Conservation (phyloP, 2,888 invertebrate genomes). For the Drosophila conformis region DNA sequence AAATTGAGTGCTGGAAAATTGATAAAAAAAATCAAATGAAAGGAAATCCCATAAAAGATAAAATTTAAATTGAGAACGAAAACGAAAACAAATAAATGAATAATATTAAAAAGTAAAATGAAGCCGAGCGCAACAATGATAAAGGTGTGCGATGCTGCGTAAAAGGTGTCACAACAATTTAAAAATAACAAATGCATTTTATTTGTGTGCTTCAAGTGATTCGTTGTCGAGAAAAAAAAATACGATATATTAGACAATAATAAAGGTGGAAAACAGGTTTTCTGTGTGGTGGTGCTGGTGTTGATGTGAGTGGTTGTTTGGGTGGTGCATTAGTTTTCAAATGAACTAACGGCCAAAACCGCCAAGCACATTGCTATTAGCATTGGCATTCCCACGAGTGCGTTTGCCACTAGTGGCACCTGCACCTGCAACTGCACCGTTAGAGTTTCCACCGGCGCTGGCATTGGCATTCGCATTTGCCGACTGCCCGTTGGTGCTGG, state of each 20-base stretch:
- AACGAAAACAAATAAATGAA: neutral
- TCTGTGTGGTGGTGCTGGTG: constrained; percentile 2
- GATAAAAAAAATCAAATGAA: neutral
- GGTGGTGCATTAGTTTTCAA: constrained; percentile 3
- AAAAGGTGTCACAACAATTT: constrained; percentile 21
- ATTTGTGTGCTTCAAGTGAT: constrained; percentile 58
- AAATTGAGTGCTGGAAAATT: neutral
- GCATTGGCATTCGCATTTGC: constrained; percentile 74
- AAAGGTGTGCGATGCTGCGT: neutral
- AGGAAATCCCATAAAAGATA: neutral
- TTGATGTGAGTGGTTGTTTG: constrained; percentile 5
- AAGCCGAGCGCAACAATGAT: neutral
- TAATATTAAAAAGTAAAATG: neutral
- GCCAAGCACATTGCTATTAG: constrained; percentile 58
- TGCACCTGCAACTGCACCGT: constrained; percentile 45
- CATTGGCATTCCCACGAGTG: constrained; percentile 43
- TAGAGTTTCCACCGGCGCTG: constrained; percentile 49
- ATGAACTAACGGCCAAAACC: constrained; percentile 58
- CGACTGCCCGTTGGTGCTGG: constrained; percentile 64
- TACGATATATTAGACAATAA: constrained; percentile 3
- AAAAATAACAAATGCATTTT: constrained; percentile 59
- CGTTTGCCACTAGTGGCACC: constrained; percentile 40
- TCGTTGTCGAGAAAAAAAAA: constrained; percentile 33
- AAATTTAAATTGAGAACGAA: neutral
- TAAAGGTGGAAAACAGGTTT: neutral